Evolutionary conservation across 2,888 invertebrate genomes (phyloP), one percentile per base, ranked within the genome.

Genomic region (Eulithis prunata): DNA sequence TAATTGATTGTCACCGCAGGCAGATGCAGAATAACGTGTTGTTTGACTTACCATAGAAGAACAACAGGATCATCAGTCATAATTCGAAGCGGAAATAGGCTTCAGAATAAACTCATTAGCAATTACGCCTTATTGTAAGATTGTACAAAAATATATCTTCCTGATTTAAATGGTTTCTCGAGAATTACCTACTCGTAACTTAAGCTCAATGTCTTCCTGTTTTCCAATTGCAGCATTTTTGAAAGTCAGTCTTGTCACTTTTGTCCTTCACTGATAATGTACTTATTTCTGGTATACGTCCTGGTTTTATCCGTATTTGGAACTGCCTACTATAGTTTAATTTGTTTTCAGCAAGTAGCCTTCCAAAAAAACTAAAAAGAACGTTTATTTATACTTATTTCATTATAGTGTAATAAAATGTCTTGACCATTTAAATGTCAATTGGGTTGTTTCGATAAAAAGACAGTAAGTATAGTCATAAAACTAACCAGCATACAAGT

Each of bases 31-130:
- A 21, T 21, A 21, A 21, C 21, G 21, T 21, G 21, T 21, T 21
- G 21, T 21, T 21, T 21, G 21, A 21, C 21, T 21, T 21, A 21
- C 21, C 21, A 51, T 47, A 64, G 32, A 51, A 21, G 21, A 41
- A 46, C 46, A 63, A 43, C 28, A 54, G 14, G 8, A 52, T 53
- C 58, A 47, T 43, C 11, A 59, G 38, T 4, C n/a, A 52, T 67
- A 49, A 67, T 32, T 57, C 47, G 57, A 60, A 60, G 53, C 63
- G 57, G 53, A 64, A 57, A 54, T 41, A n/a, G 21, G 28, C 46
- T 8, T 61, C 36, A 51, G 56, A 57, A 67, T 62, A 53, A 61
- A 57, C 36, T 28, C 36, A 58, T 51, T 62, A 66, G 38, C 43
- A 66, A 62, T 62, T 46, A 62, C 8, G 38, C 32, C 46, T 66